These are phyloP conservation scores for Falco cherrug DNA, from an alignment of 2,797 vertebrate genomes.

Conservation along the genomic window DNA sequence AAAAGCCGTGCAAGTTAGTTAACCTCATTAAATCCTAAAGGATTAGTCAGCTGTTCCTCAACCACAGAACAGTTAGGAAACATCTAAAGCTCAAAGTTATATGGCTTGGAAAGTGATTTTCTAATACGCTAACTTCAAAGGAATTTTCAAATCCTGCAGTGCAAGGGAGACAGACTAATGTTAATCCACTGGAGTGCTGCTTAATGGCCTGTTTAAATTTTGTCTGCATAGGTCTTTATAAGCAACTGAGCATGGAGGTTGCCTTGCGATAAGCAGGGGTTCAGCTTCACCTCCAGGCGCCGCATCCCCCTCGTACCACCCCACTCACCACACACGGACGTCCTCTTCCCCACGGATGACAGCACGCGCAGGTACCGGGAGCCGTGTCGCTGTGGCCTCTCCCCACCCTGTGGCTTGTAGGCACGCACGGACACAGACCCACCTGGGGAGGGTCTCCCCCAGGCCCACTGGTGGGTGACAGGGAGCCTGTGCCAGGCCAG, in stretches of 20 bases:
- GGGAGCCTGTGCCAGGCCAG: not conserved
- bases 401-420: not conserved
- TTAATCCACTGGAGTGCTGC: constrained; percentile 67
- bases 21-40: constrained; percentile 69
- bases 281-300: not conserved
- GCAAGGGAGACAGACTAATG: constrained; percentile 37
- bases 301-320: not conserved
- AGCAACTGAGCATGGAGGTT: constrained; percentile 23
- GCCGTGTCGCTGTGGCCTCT: not conserved
- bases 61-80: constrained; percentile 55
- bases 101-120: constrained; percentile 73
- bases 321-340: not conserved
- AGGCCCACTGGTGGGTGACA: no score
- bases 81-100: constrained; percentile 56
- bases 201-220: constrained; percentile 61
- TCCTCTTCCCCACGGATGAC: not conserved
- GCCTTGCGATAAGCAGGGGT: not conserved
- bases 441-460: not conserved
- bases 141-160: constrained; percentile 62
- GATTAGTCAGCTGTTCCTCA: constrained; percentile 66
- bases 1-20: constrained; percentile 40
- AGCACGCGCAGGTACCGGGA: not conserved
- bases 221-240: constrained; percentile 40
- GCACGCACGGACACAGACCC: rapidly evolving
- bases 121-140: constrained; percentile 75